Evolutionary conservation across 2,113 vertebrate genomes (phyloP), one percentile per base, ranked within the genome.

Genomic region (Takifugu flavidus): DNA sequence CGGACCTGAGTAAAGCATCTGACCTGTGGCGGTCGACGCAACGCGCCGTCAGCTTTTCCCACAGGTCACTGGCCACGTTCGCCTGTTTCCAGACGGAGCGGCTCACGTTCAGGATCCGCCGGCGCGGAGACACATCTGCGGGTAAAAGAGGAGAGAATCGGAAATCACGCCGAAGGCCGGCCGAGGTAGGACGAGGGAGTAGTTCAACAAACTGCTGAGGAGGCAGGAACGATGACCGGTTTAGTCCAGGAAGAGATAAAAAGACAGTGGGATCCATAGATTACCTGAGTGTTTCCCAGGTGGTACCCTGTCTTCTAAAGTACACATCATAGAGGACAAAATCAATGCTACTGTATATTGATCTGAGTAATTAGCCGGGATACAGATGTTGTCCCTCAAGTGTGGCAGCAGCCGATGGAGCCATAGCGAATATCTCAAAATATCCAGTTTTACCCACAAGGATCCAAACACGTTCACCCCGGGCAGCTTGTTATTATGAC

Each of bases 71-170:
- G 70, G 95, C 92, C 77, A 98, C 95, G 0, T 94, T 98, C 0
- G 96, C 97, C 88, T 99, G 97, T 70, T 98, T 98, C 96, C 97
- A 98, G 14, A 99, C 94, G 5, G 94, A 94, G 50, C 96, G 96
- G 70, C 95, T 98, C 73, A 98, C 90, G 70, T 94, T 96, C 69
- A 96, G 90, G 76, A 96, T 94, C 13, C 94, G 87, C 49, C 92
- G 91, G 62, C 91, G 91, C 1, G 96, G 96, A 50, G 95, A 97
- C 39, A 90, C 87, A 80, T 98, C 97, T 99, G 78, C 2, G 49
- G 56, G 52, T 29, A 39, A 31, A 53, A 39, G 10, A 46, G n/a
- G 51, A 53, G 5, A 12, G 26, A 15, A 53, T 15, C 2, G 13
- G 28, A 53, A 27, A 53, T 27, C 13, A n/a, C 13, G 12, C 13